phyloP scores from a whole-genome alignment of 2,888 invertebrate species.

The Sussaba pulchella region DNA sequence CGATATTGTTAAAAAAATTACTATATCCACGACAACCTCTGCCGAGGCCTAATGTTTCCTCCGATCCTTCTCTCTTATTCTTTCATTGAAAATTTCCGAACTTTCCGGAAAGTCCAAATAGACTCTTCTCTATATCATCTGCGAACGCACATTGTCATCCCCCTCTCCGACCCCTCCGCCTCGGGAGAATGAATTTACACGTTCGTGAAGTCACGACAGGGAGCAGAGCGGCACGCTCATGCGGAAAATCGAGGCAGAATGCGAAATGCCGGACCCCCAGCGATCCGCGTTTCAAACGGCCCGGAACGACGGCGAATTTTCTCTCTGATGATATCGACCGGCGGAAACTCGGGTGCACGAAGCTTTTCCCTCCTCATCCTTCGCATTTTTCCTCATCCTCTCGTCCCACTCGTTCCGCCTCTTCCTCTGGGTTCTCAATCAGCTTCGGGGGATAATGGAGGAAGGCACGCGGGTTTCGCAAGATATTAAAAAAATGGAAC shows the following conservation, averaged over 20 bases:
- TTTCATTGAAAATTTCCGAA: too few species aligned
- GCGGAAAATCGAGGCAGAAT: conserved; percentile 78
- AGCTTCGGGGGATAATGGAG: conserved; percentile 23
- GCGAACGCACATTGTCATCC: conserved; percentile 14
- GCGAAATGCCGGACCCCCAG: conserved; percentile 72
- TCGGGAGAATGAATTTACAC: conserved; percentile 69
- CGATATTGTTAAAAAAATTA: too few species aligned
- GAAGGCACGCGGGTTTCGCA: conserved; percentile 12
- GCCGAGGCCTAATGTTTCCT: too few species aligned
- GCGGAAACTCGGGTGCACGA: conserved; percentile 25
- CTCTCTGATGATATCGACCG: conserved; percentile 76
- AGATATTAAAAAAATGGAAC: conserved; percentile 23
- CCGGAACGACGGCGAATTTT: conserved; percentile 77
- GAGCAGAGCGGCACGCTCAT: conserved; percentile 64
- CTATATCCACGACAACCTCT: too few species aligned
- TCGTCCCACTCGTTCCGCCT: neutral
- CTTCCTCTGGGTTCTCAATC: neutral
- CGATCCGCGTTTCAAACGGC: conserved; percentile 72
- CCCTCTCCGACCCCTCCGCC: neutral
- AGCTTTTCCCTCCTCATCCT: conserved; percentile 14
- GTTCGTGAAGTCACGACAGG: conserved; percentile 49
- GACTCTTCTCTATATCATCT: too few species aligned
- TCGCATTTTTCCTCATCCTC: conserved; percentile 23
- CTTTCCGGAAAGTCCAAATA: too few species aligned
- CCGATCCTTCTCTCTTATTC: too few species aligned